Conservation (phyloP, 1,140 invertebrate genomes). For the Mactra quadrangularis region DNA sequence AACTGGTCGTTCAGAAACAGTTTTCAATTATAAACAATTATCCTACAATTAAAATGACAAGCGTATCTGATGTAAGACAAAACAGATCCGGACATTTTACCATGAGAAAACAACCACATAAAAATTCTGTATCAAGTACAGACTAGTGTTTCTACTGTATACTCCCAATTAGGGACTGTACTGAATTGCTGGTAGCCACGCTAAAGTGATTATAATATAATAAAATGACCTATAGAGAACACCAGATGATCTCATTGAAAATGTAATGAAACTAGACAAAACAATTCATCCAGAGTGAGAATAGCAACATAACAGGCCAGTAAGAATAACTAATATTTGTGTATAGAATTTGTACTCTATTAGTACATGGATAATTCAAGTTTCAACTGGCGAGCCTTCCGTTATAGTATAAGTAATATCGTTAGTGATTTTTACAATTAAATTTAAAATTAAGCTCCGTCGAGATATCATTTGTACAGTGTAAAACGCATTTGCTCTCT, state of each 20-base stretch:
- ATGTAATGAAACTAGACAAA: conserved; percentile 15
- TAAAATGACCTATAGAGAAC: not conserved
- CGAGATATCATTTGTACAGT: no score
- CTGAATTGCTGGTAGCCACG: not conserved
- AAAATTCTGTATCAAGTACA: not conserved
- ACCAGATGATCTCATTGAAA: conserved; percentile 16
- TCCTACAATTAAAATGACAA: not conserved
- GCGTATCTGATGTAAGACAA: not conserved
- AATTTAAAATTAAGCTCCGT: no score
- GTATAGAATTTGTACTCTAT: not conserved
- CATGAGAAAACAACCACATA: not conserved
- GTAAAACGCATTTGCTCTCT: no score
- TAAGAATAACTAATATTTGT: conserved; percentile 17
- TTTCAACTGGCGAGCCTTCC: no score
- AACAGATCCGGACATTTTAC: not conserved
- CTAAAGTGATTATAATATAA: conserved; percentile 13
- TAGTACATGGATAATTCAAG: conserved; percentile 15
- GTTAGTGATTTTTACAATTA: no score
- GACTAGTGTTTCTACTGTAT: not conserved
- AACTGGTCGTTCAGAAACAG: not conserved
- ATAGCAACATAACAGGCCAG: not conserved
- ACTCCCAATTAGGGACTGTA: no score
- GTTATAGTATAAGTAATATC: no score
- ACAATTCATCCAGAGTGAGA: conserved; percentile 6
- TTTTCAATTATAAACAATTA: not conserved